A percentile compares a stretch with the other conserved stretches of the same genome.
Evolutionary conservation across 2,888 invertebrate genomes (phyloP).

Genomic region (Rhabditoides inermis): DNA sequence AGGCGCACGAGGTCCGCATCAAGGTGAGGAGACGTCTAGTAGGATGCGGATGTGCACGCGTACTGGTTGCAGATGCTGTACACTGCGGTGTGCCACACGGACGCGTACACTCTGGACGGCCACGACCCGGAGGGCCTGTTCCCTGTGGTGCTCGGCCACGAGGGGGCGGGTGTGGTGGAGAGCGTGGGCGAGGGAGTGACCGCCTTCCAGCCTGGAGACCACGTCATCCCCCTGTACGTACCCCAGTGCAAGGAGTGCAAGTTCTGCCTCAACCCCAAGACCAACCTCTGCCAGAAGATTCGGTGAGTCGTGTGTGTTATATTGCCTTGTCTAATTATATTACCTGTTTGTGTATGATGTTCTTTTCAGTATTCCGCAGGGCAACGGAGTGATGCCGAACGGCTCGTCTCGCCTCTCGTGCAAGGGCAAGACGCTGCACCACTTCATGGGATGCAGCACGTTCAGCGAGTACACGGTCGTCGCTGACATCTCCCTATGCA

Average conservation of each 20-base stretch:
- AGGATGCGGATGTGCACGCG: too few relatives aligned
- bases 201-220: constrained; percentile 76
- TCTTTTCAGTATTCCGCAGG: constrained; percentile 56
- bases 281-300: constrained; percentile 91
- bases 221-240: constrained; percentile 90
- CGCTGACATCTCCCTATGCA: constrained; percentile 84
- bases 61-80: constrained; percentile 68
- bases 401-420: constrained; percentile 73
- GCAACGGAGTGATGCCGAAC: constrained; percentile 82
- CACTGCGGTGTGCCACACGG: constrained; percentile 83
- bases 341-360: neutral
- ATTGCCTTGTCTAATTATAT: neutral
- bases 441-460: constrained; percentile 87
- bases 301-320: constrained; percentile 54
- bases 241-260: constrained; percentile 95
- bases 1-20: constrained; percentile 72
- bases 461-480: constrained; percentile 90
- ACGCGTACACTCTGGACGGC: constrained; percentile 68
- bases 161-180: constrained; percentile 88
- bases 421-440: constrained; percentile 69
- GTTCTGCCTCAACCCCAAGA: constrained; percentile 87
- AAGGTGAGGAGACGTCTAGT: constrained; percentile 52
- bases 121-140: constrained; percentile 82
- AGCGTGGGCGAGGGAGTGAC: constrained; percentile 87
- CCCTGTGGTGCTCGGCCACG: constrained; percentile 87